Evolutionary conservation across 2,888 invertebrate species (phyloP).

Genomic region (Allolobophora icterica): DNA sequence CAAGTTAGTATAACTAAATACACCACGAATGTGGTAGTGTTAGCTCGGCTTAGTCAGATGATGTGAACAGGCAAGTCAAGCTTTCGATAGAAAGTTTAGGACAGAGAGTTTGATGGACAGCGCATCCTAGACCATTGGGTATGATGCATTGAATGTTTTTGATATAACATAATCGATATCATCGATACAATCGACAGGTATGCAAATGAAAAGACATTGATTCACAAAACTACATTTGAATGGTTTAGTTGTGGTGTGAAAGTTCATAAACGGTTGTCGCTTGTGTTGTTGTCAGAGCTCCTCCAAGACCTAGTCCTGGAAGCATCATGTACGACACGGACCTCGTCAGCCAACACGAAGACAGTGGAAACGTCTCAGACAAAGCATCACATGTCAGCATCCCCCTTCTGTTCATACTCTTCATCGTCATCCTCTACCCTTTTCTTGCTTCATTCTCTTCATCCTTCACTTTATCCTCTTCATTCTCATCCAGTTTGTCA

Average conservation of each 20-base stretch:
- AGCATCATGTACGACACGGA: constrained; percentile 71
- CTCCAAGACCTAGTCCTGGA: constrained; percentile 91
- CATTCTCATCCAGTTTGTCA: neutral
- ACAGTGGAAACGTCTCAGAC: constrained; percentile 25
- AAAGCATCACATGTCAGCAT: constrained; percentile 3
- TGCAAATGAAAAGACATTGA: neutral
- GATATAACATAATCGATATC: no score
- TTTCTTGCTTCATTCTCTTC: neutral
- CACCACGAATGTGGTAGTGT: no score
- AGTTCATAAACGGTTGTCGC: neutral
- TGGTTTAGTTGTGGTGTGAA: neutral
- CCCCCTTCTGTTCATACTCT: neutral
- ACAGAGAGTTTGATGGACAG: no score
- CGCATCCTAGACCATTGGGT: no score
- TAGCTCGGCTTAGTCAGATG: no score
- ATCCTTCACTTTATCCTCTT: neutral
- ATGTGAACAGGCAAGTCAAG: no score
- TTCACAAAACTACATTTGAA: neutral
- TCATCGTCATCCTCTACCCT: neutral
- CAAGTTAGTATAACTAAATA: no score
- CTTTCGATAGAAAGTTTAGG: no score
- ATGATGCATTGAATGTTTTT: no score
- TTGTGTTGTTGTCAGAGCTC: constrained; percentile 68
- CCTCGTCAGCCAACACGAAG: neutral
- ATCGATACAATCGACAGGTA: no score